These are phyloP conservation scores for Halocynthia roretzi DNA, from an alignment of 23 tunicate species.

Conservation along the genomic window DNA sequence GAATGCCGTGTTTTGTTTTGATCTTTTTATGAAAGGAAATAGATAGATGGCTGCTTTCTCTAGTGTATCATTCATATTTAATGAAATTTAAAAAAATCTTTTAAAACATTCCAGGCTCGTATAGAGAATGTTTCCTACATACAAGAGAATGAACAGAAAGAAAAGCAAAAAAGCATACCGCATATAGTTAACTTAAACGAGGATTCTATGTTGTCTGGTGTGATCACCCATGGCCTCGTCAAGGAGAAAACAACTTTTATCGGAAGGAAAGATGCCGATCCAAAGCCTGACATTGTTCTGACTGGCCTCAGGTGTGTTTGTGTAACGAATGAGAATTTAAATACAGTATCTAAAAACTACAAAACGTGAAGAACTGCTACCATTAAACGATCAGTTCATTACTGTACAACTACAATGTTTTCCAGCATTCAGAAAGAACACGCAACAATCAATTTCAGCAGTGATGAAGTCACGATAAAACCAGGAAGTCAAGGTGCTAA, in stretches of 20 bases:
- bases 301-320: conserved; percentile 79
- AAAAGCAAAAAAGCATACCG: conserved; percentile 35
- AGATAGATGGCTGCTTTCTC: too few species aligned
- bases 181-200: conserved; percentile 88
- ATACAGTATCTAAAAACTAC: too few species aligned
- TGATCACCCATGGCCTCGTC: conserved; percentile 48
- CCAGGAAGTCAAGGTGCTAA: conserved; percentile 85
- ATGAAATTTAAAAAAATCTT: too few species aligned
- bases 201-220: conserved; percentile 97
- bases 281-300: conserved; percentile 60
- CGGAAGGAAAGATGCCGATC: conserved; percentile 96
- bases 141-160: conserved; percentile 17
- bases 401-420: background rate
- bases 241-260: conserved; percentile 65
- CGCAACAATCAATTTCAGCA: conserved; percentile 48
- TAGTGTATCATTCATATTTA: too few species aligned
- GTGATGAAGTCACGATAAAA: conserved; percentile 80
- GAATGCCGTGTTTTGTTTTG: too few species aligned
- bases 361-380: too few species aligned
- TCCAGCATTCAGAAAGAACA: conserved; percentile 88
- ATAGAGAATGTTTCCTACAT: conserved; percentile 58
- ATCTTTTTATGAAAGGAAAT: too few species aligned
- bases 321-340: too few species aligned
- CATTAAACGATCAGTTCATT: too few species aligned
- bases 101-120: background rate